Evolutionary conservation across 2,797 vertebrate genomes (phyloP).

Genomic region (Sorex maritimensis): DNA sequence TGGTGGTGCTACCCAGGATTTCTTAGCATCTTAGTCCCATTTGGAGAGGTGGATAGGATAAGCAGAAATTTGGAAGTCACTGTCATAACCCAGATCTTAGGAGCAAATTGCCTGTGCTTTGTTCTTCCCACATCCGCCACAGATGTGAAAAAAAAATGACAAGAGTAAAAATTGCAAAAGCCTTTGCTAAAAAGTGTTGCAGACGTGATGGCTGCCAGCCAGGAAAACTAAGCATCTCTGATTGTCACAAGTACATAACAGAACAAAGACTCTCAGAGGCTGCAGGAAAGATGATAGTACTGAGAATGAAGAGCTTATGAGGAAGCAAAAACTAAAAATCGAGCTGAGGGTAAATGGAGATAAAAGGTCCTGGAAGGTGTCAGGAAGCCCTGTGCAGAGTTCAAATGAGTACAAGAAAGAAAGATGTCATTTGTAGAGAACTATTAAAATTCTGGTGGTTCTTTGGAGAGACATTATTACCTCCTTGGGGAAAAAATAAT

Average conservation of each 20-base stretch:
- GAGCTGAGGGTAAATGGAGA: conserved; percentile 67
- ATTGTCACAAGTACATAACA: conserved; percentile 68
- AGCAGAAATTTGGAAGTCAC: not conserved
- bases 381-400: conserved; percentile 40
- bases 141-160: conserved; percentile 78
- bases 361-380: conserved; percentile 65
- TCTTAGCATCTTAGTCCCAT: not conserved
- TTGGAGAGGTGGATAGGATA: not conserved
- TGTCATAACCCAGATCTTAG: not conserved
- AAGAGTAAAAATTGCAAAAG: conserved; percentile 77
- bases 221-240: conserved; percentile 65
- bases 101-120: conserved; percentile 79
- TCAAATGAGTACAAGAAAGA: not conserved
- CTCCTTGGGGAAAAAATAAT: not conserved
- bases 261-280: conserved; percentile 78
- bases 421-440: not conserved
- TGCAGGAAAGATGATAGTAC: conserved; percentile 60
- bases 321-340: conserved; percentile 77
- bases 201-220: conserved; percentile 75
- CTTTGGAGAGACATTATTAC: not conserved
- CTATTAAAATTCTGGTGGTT: conserved; percentile 48
- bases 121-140: conserved; percentile 69
- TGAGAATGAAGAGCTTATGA: conserved; percentile 70
- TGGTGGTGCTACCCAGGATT: not conserved
- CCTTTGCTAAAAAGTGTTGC: conserved; percentile 73